These are phyloP conservation scores for Hydrocynus forskahlii DNA, from an alignment of 2,797 vertebrate species.

Conservation along the genomic window DNA sequence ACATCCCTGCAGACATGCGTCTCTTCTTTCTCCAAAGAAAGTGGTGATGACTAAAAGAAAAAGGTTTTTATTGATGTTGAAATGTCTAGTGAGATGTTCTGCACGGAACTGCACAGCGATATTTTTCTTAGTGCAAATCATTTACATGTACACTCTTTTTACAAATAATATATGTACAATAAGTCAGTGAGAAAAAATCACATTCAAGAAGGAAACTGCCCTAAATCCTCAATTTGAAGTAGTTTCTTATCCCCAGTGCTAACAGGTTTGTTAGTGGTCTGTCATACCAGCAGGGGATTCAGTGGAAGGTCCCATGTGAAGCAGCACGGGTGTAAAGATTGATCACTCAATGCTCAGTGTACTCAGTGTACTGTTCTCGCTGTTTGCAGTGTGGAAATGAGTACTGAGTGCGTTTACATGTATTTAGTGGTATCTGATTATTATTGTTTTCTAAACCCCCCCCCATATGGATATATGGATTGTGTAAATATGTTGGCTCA, in stretches of 20 bases:
- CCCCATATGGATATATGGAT: not conserved
- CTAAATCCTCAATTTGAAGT: not conserved
- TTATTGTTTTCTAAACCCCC: not conserved
- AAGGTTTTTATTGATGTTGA: constrained; percentile 3
- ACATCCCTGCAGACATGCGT: not conserved
- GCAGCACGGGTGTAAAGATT: not conserved
- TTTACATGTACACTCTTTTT: not conserved
- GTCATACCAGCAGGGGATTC: not conserved
- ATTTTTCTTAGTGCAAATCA: not conserved
- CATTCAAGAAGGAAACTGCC: not conserved
- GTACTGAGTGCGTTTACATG: not conserved
- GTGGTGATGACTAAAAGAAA: not conserved
- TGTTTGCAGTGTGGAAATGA: constrained; percentile 6
- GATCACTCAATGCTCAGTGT: not conserved
- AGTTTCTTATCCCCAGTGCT: not conserved
- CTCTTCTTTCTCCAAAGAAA: not conserved
- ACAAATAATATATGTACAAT: not conserved
- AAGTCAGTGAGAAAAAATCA: too few relatives aligned
- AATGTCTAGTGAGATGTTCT: not conserved
- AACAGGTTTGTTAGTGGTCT: constrained; percentile 33
- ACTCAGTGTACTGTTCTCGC: not conserved
- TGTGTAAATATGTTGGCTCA: not conserved
- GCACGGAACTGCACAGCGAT: constrained; percentile 1
- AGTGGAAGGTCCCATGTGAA: not conserved
- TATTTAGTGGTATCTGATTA: not conserved